These are phyloP conservation scores for Pocota personata DNA, from an alignment of 2,888 invertebrate genomes.

Conservation along the genomic window DNA sequence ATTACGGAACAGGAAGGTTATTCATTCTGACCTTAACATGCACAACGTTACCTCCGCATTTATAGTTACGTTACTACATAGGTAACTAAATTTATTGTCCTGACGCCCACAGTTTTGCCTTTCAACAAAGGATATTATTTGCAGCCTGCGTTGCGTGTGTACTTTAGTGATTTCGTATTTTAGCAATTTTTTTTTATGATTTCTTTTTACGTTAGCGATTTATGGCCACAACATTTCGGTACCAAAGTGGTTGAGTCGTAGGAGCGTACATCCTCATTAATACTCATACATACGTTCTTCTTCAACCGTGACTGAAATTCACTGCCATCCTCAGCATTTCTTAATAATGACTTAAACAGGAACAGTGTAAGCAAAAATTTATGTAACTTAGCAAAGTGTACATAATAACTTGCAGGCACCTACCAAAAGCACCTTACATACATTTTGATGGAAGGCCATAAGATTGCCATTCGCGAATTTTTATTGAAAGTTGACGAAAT, in stretches of 20 bases:
- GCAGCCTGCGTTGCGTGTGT: slow-evolving; percentile 40
- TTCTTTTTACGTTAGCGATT: slow-evolving; percentile 26
- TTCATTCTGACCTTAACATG: slow-evolving; percentile 11
- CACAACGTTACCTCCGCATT: not conserved
- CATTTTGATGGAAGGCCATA: not conserved
- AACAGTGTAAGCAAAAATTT: not conserved
- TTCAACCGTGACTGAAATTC: slow-evolving; percentile 32
- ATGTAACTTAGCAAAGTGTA: not conserved
- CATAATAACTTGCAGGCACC: not conserved
- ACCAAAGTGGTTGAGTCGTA: slow-evolving; percentile 38
- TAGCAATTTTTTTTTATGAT: slow-evolving; percentile 31
- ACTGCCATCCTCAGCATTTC: not conserved
- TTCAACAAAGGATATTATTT: slow-evolving; percentile 36
- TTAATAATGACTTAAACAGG: not conserved
- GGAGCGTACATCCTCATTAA: slow-evolving; percentile 11
- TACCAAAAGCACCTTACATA: not conserved
- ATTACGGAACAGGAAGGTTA: slow-evolving; percentile 10
- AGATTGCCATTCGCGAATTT: not conserved
- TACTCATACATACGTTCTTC: not conserved
- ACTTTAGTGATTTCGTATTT: slow-evolving; percentile 37
- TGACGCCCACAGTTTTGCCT: slow-evolving; percentile 21
- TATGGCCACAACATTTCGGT: slow-evolving; percentile 31
- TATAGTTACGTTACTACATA: not conserved
- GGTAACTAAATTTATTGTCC: slow-evolving; percentile 40
- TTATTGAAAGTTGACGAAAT: not conserved